Conservation (phyloP, 2,888 invertebrate species). For the Leptinotarsa peninsularis region DNA sequence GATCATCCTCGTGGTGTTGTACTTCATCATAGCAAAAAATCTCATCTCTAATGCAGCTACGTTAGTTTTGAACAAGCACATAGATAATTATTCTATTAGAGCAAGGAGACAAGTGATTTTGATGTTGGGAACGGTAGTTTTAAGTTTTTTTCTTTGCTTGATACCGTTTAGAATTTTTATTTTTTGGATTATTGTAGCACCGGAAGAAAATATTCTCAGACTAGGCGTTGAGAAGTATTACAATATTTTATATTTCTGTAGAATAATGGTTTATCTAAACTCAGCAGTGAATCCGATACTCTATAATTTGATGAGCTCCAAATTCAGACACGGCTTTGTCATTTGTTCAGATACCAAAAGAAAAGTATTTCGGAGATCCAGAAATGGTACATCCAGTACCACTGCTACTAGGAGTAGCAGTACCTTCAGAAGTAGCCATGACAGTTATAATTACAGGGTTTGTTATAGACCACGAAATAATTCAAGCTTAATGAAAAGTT, state of each 20-base stretch:
- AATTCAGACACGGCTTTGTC: conserved; percentile 85
- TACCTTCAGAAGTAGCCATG: conserved; percentile 59
- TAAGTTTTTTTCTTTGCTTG: conserved; percentile 89
- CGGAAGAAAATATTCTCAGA: conserved; percentile 75
- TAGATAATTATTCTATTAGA: conserved; percentile 77
- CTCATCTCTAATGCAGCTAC: conserved; percentile 74
- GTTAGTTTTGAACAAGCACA: conserved; percentile 75
- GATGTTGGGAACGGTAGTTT: conserved; percentile 88
- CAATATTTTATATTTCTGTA: conserved; percentile 84
- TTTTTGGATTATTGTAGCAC: conserved; percentile 84
- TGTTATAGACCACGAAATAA: conserved; percentile 60
- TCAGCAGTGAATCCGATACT: conserved; percentile 91
- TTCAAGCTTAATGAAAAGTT: conserved; percentile 59
- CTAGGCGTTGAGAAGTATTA: conserved; percentile 85
- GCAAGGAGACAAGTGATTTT: conserved; percentile 86
- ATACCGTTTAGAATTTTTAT: conserved; percentile 88
- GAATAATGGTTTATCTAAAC: conserved; percentile 89
- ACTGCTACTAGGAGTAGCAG: conserved; percentile 65
- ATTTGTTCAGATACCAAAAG: conserved; percentile 73
- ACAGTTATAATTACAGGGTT: conserved; percentile 60
- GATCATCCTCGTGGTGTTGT: conserved; percentile 81
- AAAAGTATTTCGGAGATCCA: conserved; percentile 65
- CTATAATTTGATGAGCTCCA: conserved; percentile 93
- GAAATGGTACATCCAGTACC: conserved; percentile 71
- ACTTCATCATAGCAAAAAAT: conserved; percentile 86